phyloP scores from a whole-genome alignment of 2,797 vertebrate genomes.

The Chelon auratus region DNA sequence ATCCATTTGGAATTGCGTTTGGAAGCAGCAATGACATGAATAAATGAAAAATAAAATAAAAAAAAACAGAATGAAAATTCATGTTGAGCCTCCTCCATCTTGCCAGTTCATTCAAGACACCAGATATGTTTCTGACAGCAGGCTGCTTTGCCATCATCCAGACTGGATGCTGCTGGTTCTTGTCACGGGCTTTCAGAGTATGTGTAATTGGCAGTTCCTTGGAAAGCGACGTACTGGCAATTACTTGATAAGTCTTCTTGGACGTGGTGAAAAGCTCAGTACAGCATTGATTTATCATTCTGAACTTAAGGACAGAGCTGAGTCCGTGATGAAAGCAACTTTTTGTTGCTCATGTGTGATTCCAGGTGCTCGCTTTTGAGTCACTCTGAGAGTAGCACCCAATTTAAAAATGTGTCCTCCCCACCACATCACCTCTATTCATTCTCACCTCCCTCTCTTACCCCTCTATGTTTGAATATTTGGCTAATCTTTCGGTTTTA shows the following conservation, averaged over 20 bases:
- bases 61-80: constrained; percentile 13
- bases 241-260: constrained; percentile 36
- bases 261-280: constrained; percentile 21
- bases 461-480: constrained; percentile 40
- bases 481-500: constrained; percentile 28
- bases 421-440: constrained; percentile 22
- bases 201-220: constrained; percentile 33
- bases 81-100: constrained; percentile 21
- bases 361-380: constrained; percentile 24
- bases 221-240: constrained; percentile 12
- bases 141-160: constrained; percentile 25
- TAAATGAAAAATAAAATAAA: not conserved
- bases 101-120: constrained; percentile 1
- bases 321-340: constrained; percentile 10
- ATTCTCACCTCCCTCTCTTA: constrained; percentile 16
- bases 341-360: constrained; percentile 23
- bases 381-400: constrained; percentile 13
- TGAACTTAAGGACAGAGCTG: constrained; percentile 18
- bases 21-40: constrained; percentile 4
- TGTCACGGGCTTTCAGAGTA: constrained; percentile 25
- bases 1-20: not conserved
- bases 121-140: constrained; percentile 20
- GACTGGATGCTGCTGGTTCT: constrained; percentile 35
- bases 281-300: constrained; percentile 41
- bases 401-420: constrained; percentile 28